phyloP scores from a whole-genome alignment of 2,888 invertebrate genomes.

The Tubulanus polymorphus region DNA sequence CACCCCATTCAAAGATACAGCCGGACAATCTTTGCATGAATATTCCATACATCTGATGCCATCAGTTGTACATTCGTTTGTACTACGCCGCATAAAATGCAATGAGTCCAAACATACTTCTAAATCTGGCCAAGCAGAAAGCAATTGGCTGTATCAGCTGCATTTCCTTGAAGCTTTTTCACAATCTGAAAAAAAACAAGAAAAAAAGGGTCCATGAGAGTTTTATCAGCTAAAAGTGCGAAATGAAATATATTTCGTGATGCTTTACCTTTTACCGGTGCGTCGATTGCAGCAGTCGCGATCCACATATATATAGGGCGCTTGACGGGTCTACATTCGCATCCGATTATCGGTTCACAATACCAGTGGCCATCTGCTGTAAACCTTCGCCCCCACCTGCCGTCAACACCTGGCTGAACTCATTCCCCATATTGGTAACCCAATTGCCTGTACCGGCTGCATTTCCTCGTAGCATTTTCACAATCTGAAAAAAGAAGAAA shows the following conservation, averaged over 20 bases:
- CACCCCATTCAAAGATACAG: constrained; percentile 22
- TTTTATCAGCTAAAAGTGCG: background rate
- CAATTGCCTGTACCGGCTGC: background rate
- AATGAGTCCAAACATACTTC: constrained; percentile 22
- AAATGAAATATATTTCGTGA: background rate
- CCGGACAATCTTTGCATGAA: constrained; percentile 23
- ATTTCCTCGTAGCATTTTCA: background rate
- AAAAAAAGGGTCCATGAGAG: background rate
- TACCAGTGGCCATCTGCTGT: constrained; percentile 18
- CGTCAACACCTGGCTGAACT: background rate
- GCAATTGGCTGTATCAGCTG: background rate
- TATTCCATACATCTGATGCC: constrained; percentile 22
- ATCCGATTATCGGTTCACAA: constrained; percentile 18
- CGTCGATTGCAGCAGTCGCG: constrained; percentile 25
- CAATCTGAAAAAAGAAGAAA: background rate
- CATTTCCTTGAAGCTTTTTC: background rate
- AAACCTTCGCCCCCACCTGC: constrained; percentile 19
- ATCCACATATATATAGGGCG: constrained; percentile 30
- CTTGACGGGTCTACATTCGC: constrained; percentile 21
- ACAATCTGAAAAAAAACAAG: background rate
- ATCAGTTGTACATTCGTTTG: constrained; percentile 19
- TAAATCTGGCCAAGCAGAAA: background rate
- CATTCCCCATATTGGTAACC: background rate
- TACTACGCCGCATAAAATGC: constrained; percentile 26
- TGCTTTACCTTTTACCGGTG: background rate